These are phyloP conservation scores for Rhodinocichla rosea DNA, from an alignment of 2,113 vertebrate genomes.

Conservation along the genomic window DNA sequence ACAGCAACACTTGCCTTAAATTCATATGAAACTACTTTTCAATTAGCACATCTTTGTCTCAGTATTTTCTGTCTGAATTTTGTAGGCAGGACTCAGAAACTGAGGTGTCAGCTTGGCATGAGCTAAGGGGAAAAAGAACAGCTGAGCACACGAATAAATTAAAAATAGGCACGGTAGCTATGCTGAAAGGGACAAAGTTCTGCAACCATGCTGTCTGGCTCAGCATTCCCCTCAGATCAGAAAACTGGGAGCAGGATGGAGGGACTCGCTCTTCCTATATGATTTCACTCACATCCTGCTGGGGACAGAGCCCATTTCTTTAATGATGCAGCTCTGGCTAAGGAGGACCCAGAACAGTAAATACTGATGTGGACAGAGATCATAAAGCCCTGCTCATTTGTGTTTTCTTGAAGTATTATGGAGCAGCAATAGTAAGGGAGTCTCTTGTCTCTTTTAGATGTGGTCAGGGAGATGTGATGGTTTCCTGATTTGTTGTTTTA, in stretches of 20 bases:
- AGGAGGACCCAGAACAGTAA: neutral
- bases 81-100: neutral
- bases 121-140: neutral
- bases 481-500: neutral
- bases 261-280: neutral
- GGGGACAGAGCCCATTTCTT: neutral
- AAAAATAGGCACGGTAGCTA: neutral
- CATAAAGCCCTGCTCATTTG: neutral
- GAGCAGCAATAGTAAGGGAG: neutral
- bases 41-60: neutral
- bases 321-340: neutral
- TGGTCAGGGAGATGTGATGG: neutral
- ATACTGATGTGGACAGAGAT: neutral
- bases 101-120: rapidly evolving
- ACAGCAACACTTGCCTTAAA: neutral
- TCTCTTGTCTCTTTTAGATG: neutral
- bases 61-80: neutral
- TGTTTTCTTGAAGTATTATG: neutral
- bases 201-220: neutral
- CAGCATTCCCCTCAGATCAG: neutral
- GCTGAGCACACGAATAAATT: neutral
- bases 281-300: neutral
- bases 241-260: neutral
- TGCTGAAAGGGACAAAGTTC: neutral
- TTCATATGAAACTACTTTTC: neutral